Evolutionary conservation across 2,888 invertebrate species (phyloP), one percentile per base, ranked within the genome.

Genomic region (Tenthredo mesomela): DNA sequence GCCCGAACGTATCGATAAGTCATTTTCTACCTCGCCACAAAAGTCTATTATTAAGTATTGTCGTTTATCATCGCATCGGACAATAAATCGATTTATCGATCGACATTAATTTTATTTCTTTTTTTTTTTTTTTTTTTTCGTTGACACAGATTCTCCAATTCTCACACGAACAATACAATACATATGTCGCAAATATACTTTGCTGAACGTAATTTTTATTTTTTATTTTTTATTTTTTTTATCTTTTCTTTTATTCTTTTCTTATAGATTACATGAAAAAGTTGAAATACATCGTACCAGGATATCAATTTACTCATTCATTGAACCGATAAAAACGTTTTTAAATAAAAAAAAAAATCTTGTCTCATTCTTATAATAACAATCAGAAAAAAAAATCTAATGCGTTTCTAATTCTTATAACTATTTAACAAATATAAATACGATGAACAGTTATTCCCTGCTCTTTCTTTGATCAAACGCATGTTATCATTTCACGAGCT

Each of bases 11-110:
- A 61, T 61, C 25, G 61, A 61, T 10, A 61, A 61, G 61, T 61
- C 0, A 61, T 61, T 61, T 61, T 61, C 25, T 61, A 25, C 21
- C 61, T 61, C 25, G n/a, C 12, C 61, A 21, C 25, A 61, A 54
- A 15, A 25, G n/a, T 61, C n/a, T 61, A 12, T n/a, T n/a, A n/a
- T n/a, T n/a, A n/a, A n/a, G n/a, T n/a, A n/a, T 61, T 9, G 61
- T 25, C 61, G 61, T 61, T 25, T 25, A 61, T 61, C 18, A 61
- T 25, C 25, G n/a, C n/a, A 25, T 25, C 61, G 25, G 61, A 61
- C 61, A 61, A n/a, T n/a, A n/a, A n/a, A 70, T 70, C 70, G 37
- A 70, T 70, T 70, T 37, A 70, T 70, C n/a, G 70, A 70, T 70
- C 70, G 37, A 15, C 15, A 29, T 67, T 37, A 37, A 70, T 18